Base-by-base conservation (phyloP, 2,113 vertebrate genomes). In the Gobiocypris rarus region DNA sequence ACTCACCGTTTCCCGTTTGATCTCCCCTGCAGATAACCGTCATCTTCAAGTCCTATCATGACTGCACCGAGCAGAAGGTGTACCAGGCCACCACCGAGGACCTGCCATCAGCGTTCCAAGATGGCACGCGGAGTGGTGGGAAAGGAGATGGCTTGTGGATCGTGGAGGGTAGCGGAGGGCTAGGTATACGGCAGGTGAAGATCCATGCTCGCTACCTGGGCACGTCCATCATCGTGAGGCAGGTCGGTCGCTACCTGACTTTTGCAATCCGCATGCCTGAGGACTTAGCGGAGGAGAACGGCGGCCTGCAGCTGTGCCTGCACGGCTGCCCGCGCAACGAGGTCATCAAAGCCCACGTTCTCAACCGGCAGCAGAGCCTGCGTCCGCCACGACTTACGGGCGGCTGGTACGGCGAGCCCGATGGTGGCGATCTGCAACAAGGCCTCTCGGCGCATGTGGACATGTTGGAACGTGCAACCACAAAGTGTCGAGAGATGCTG, bases 231-330 rank as follows among this genome's bases (percentile, higher is more conserved):
- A 95, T 95, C 48, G 92, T 96, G 61, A 91, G 95, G 2, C 94
- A 92, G 1, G 95, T 95, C 34, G 95, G 95, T 67, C 94, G 91
- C 87, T 96, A 96, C 91, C 91, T 96, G 65, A 96, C 95, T 83
- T 96, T 96, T 1, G 95, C 95, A 86, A 94, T 96, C 87, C 94
- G 94, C 67, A 92, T 95, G 90, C 95, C 95, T 0, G 95, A 95
- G 84, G 95, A 95, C 86, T 90, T 89, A 5, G 93, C 94, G 0
- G 94, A 94, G 89, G 94, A 94, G 77, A 86, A 84, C 15, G 88
- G 92, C 0, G 94, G 93, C 1, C 91, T 96, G 83, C 95, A 96
- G 94, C 93, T 96, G 15, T 96, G 95, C 80, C 88, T 96, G 75
- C 95, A 95, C 1, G 95, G 95, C 89, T 96, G 95, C 71, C 95